These are phyloP conservation scores for Napeogenes inachia DNA, from an alignment of 2,888 invertebrate species.

Conservation along the genomic window DNA sequence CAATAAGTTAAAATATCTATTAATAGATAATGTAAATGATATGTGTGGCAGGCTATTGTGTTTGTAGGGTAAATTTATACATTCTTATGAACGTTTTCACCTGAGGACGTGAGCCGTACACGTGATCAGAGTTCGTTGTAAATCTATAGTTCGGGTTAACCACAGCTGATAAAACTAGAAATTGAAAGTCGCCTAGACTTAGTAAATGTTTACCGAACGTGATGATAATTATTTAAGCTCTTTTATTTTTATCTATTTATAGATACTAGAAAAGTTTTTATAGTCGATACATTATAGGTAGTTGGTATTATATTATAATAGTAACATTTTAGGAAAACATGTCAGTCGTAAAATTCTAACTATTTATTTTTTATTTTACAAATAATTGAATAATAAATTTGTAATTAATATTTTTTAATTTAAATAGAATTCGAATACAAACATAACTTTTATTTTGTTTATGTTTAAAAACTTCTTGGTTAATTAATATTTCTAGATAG, in stretches of 20 bases:
- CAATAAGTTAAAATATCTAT: too few relatives aligned
- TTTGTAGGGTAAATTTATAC: slow-evolving; percentile 29
- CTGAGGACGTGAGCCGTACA: slow-evolving; percentile 28
- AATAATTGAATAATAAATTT: too few relatives aligned
- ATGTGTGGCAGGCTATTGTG: slow-evolving; percentile 18
- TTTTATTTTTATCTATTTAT: background rate
- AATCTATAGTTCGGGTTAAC: slow-evolving; percentile 50
- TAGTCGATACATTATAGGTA: background rate
- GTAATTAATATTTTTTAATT: too few relatives aligned
- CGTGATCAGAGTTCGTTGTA: slow-evolving; percentile 28
- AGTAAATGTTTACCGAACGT: slow-evolving; percentile 66
- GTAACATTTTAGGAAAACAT: too few relatives aligned
- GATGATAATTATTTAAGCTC: slow-evolving; percentile 25
- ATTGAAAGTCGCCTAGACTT: slow-evolving; percentile 58
- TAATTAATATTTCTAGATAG: too few relatives aligned
- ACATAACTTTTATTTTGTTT: too few relatives aligned
- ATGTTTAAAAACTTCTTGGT: too few relatives aligned
- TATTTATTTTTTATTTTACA: too few relatives aligned
- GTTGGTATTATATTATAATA: background rate
- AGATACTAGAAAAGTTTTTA: background rate
- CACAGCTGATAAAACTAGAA: slow-evolving; percentile 64
- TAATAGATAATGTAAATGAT: slow-evolving; percentile 15
- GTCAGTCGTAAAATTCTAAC: too few relatives aligned
- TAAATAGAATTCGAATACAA: too few relatives aligned
- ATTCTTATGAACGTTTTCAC: slow-evolving; percentile 32